Base-by-base conservation (phyloP, 2,113 vertebrate species). In the Salminus brasiliensis region DNA sequence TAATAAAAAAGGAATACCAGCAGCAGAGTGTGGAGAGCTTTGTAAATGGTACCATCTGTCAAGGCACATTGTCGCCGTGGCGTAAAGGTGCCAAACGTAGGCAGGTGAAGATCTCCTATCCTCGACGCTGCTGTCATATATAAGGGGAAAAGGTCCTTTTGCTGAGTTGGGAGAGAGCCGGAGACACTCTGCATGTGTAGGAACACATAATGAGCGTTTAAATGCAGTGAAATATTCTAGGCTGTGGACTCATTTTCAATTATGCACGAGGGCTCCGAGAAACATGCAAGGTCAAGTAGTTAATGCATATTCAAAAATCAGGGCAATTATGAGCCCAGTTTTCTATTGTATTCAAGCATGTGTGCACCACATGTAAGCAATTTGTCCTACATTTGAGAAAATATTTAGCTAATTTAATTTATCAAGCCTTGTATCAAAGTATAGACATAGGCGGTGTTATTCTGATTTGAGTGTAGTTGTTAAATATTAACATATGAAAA, bases 31-130 rank as follows among this genome's bases (percentile, higher is more conserved):
- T 79, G 68, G 66, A 45, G 59, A 8, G 66, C 53, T 62, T 59
- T 75, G 74, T 72, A 80, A 80, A 82, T 60, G 71, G 77, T 80
- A 72, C 82, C 82, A 84, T 84, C 83, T 84, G 85, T 72, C 75
- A 43, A 36, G 23, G 69, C 60, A 74, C 73, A 69, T 63, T 75
- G 81, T 76, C 29, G 41, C 3, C 21, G 9, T 63, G 55, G 74
- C 77, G 32, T 43, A 57, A 52, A 76, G 66, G 34, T 47, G 74
- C 75, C 74, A 81, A 78, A 23, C 9, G n/a, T 63, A 29, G 34
- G 71, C 63, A 83, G 74, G 84, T 81, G 72, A 76, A 45, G 29
- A 69, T 74, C 27, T 62, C 34, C 72, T 67, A 62, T 53, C 55
- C n/a, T 67, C 41, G 16, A n/a, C 43, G 36, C 60, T 63, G n/a